These are phyloP conservation scores for Crypturellus undulatus DNA, from an alignment of 2,113 vertebrate species.

Conservation along the genomic window DNA sequence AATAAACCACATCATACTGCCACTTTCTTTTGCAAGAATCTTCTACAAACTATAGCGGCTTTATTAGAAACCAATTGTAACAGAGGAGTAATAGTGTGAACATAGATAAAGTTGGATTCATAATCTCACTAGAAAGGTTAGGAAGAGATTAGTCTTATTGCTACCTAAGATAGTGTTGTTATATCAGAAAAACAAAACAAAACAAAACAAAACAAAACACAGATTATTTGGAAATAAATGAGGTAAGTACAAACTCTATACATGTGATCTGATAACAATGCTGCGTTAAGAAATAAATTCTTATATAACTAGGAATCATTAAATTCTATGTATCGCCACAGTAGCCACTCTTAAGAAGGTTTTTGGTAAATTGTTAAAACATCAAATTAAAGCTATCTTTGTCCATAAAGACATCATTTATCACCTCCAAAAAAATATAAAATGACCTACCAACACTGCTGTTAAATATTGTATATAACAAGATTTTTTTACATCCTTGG, in stretches of 20 bases:
- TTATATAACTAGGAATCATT: background rate
- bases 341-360: background rate
- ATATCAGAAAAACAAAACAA: background rate
- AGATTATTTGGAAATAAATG: background rate
- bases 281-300: background rate
- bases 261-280: background rate
- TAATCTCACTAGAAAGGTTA: background rate
- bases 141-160: rapidly evolving
- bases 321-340: background rate
- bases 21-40: background rate
- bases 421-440: background rate
- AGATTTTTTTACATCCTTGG: background rate
- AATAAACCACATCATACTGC: background rate
- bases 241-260: background rate
- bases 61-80: background rate
- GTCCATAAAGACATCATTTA: background rate
- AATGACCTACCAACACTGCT: background rate
- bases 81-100: background rate
- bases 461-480: background rate
- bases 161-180: background rate
- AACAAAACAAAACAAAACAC: background rate
- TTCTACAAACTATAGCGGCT: background rate
- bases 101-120: background rate
- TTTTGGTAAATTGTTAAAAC: background rate
- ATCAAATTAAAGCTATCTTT: background rate